Evolutionary conservation across 2,797 vertebrate species (phyloP), one percentile per base, ranked within the genome.

Genomic region (Tangara arthus): DNA sequence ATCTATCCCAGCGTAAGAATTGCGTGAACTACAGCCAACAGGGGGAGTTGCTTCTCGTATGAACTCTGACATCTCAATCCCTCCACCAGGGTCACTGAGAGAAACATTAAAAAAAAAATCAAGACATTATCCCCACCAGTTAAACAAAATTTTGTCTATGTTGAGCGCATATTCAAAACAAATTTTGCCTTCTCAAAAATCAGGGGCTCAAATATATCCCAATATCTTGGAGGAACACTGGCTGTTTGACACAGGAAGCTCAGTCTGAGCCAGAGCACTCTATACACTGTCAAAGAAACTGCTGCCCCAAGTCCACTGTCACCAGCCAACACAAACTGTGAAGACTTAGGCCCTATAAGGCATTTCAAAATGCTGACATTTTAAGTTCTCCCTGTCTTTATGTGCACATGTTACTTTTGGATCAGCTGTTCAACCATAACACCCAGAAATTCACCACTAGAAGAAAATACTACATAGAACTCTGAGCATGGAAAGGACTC

Each of bases 51-150:
- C 99, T 96, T 99, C 99, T 78, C 99, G 97, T 96, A 99, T 98
- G 96, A 99, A 99, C 95, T 99, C 99, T 82, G 99, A 98, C 99
- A 99, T 99, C 97, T 99, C 99, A 53, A 99, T 99, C 90, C 99
- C 99, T 98, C 99, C 99, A 93, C 99, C 99, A 89, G 99, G 99
- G 91, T 99, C 99, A 93, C 99, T 99, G 94, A 49, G 52, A n/a
- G 65, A 44, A 95, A 97, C 72, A 95, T 5, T 7, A 24, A 56
- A 20, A 19, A 12, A 13, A 61, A 39, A 20, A 27, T 7, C 13
- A 41, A 23, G 1, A 20, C 7, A 79, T 94, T 83, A 96, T 60
- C 17, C 24, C 24, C 57, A 78, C 15, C 37, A 72, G 24, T 82
- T 53, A 46, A 89, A 87, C 7, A 44, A 7, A 60, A 87, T 13